Evolutionary conservation across 2,113 vertebrate genomes (phyloP), one percentile per base, ranked within the genome.

Genomic region (Xiphophorus couchianus): DNA sequence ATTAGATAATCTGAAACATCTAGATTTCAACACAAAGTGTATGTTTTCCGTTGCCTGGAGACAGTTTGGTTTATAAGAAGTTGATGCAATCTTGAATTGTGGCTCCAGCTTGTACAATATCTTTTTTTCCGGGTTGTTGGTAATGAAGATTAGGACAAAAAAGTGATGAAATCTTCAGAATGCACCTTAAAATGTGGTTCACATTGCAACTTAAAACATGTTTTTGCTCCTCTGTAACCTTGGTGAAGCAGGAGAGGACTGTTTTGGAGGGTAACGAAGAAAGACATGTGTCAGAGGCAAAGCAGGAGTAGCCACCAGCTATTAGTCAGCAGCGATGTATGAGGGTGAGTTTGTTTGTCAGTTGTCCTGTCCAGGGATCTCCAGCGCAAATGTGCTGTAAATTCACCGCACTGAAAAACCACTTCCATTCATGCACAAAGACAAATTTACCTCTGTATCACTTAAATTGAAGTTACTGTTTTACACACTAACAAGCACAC

Each of bases 1-100:
- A 89, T 85, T 77, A 86, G 80, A 88, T 86, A n/a, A 88, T 89
- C 83, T 82, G 1, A 15, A 68, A 80, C 86, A 71, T 73, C 66
- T 73, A 42, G 29, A 31, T 62, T 73, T 66, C 33, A 81, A 78
- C 76, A 80, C 74, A 73, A 84, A 68, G 54, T 60, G 66, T 27
- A 37, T 75, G 33, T 39, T 78, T 65, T 65, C 83, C 81, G 85
- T 83, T 82, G 86, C 80, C 73, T 69, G 77, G 83, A 71, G 65
- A 75, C 74, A 71, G 77, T 61, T 80, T 68, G 87, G 90, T 90
- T 86, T 86, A 72, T 60, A 85, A 35, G 65, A 80, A 58, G 22
- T 62, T 64, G 88, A 89, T 90, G 54, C 28, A 77, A 84, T 90
- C 81, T 76, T 6, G n/a, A 54, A 60, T 48, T 48, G 54, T 62